Evolutionary conservation across 2,113 vertebrate genomes (phyloP).

Genomic region (Cygnus buccinator): DNA sequence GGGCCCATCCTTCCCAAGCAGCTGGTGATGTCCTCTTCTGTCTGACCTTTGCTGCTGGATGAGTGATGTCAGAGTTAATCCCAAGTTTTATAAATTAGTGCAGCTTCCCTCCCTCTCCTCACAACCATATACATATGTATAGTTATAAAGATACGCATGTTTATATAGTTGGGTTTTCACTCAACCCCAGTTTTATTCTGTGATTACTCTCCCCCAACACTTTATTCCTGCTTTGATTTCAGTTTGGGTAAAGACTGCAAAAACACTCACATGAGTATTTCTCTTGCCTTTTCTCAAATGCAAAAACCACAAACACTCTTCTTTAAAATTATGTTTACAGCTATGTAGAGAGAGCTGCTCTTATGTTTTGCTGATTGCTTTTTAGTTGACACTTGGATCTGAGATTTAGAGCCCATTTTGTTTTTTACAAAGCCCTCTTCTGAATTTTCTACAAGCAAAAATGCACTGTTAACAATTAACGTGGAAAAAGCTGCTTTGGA

Average conservation of each 20-base stretch:
- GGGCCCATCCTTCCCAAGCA: neutral
- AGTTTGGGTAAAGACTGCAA: neutral
- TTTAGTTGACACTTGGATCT: neutral
- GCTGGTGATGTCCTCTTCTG: neutral
- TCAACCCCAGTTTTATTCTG: neutral
- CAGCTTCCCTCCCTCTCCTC: neutral
- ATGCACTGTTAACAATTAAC: neutral
- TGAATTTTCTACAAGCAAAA: neutral
- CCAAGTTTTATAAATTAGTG: neutral
- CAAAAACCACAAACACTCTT: neutral
- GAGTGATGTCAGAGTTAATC: neutral
- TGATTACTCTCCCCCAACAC: neutral
- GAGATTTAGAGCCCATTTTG: neutral
- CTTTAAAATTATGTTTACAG: neutral
- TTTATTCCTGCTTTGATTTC: neutral
- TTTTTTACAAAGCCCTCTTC: neutral
- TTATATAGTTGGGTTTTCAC: neutral
- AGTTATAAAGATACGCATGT: neutral
- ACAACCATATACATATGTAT: neutral
- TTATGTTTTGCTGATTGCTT: constrained; percentile 3
- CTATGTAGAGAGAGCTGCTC: neutral
- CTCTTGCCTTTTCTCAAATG: neutral
- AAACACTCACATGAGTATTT: neutral
- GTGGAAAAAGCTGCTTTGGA: neutral
- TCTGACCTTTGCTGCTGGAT: neutral